phyloP scores from a whole-genome alignment of 2,888 invertebrate species.

The Ypsolopha sequella region DNA sequence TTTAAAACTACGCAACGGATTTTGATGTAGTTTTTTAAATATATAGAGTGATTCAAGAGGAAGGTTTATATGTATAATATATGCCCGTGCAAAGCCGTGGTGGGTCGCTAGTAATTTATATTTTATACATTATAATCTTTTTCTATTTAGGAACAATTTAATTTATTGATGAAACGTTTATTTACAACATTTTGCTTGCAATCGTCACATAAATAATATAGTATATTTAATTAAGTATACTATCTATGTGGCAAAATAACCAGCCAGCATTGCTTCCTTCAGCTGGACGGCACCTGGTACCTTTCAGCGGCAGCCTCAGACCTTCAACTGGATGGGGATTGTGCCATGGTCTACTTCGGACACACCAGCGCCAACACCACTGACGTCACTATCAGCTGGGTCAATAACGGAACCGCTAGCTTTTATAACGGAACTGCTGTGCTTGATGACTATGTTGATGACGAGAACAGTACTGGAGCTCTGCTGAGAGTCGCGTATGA shows the following conservation, averaged over 20 bases:
- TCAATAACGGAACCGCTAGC: constrained; percentile 42
- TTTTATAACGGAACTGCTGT: constrained; percentile 53
- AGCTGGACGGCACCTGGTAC: constrained; percentile 59
- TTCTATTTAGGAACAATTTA: too few species aligned
- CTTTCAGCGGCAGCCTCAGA: constrained; percentile 44
- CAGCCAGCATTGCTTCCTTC: not conserved
- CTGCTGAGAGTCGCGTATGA: constrained; percentile 45
- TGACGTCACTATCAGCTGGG: constrained; percentile 52
- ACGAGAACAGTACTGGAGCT: constrained; percentile 40
- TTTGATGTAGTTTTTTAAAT: too few species aligned
- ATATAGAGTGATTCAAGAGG: too few species aligned
- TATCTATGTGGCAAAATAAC: not conserved
- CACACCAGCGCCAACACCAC: constrained; percentile 46
- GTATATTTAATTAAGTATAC: too few species aligned
- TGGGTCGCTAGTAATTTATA: too few species aligned
- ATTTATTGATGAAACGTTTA: too few species aligned
- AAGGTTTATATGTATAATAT: too few species aligned
- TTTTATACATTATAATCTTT: too few species aligned
- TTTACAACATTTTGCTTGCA: too few species aligned
- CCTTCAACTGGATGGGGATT: constrained; percentile 39
- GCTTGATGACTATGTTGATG: constrained; percentile 33
- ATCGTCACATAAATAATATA: too few species aligned
- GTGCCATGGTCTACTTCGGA: constrained; percentile 49
- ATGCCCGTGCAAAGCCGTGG: too few species aligned
- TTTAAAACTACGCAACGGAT: too few species aligned